phyloP scores from a whole-genome alignment of 2,888 invertebrate species.

The Blastobasis lacticolella region DNA sequence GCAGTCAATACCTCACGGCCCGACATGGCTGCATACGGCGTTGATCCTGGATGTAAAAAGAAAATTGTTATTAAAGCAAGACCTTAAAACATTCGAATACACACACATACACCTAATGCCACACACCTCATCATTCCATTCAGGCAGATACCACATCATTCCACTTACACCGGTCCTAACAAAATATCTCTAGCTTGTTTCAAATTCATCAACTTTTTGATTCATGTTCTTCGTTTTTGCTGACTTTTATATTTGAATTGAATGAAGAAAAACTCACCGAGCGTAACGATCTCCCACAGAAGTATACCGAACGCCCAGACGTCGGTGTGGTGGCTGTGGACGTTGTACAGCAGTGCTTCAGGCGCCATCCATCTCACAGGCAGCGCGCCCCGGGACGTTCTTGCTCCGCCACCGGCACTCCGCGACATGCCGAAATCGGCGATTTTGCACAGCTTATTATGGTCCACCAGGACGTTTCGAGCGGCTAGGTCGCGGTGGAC shows the following conservation, averaged over 20 bases:
- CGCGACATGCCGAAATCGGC: conserved; percentile 92
- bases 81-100: too few species aligned
- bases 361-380: conserved; percentile 92
- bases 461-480: conserved; percentile 86
- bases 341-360: conserved; percentile 84
- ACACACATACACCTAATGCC: too few species aligned
- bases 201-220: too few species aligned
- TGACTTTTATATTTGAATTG: too few species aligned
- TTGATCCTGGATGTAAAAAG: conserved; percentile 76
- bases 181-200: too few species aligned
- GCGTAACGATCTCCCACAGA: conserved; percentile 90
- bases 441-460: conserved; percentile 90
- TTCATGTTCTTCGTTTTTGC: too few species aligned
- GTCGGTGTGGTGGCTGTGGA: conserved; percentile 87
- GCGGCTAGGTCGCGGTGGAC: conserved; percentile 90
- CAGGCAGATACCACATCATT: too few species aligned
- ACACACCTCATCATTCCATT: too few species aligned
- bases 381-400: conserved; percentile 73
- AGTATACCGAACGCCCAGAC: conserved; percentile 92
- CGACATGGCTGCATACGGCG: conserved; percentile 89
- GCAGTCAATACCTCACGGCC: conserved; percentile 88
- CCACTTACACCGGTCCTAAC: too few species aligned
- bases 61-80: too few species aligned
- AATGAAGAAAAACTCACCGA: conserved; percentile 67
- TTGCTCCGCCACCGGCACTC: conserved; percentile 61